These are phyloP conservation scores for Gymnogyps californianus DNA, from an alignment of 2,113 vertebrate genomes.

Conservation along the genomic window DNA sequence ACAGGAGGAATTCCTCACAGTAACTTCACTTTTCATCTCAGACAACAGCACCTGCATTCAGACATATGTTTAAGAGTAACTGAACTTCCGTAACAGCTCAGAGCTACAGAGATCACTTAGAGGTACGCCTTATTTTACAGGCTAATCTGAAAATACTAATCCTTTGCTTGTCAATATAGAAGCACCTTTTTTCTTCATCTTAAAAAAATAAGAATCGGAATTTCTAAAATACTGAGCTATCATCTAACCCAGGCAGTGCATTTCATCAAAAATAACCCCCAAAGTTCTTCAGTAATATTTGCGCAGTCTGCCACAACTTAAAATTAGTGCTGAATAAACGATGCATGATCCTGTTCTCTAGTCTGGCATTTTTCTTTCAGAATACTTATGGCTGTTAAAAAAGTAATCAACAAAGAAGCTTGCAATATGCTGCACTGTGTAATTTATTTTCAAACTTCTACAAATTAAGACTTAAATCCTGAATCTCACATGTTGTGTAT, in stretches of 20 bases:
- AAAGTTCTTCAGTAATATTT: background rate
- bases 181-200: background rate
- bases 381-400: background rate
- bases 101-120: background rate
- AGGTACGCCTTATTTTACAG: background rate
- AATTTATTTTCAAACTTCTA: constrained; percentile 17
- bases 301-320: background rate
- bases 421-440: background rate
- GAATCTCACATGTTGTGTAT: background rate
- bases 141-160: background rate
- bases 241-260: background rate
- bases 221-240: background rate
- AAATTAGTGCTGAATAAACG: constrained; percentile 17
- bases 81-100: background rate
- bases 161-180: background rate
- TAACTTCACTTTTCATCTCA: background rate
- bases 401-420: background rate
- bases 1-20: background rate
- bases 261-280: background rate
- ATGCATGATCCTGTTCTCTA: background rate
- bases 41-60: background rate
- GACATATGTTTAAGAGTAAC: background rate
- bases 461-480: constrained; percentile 24
- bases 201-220: background rate
- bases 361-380: constrained; percentile 19